phyloP scores from a whole-genome alignment of 1,140 invertebrate species.

The Rhagoletis zephyria region DNA sequence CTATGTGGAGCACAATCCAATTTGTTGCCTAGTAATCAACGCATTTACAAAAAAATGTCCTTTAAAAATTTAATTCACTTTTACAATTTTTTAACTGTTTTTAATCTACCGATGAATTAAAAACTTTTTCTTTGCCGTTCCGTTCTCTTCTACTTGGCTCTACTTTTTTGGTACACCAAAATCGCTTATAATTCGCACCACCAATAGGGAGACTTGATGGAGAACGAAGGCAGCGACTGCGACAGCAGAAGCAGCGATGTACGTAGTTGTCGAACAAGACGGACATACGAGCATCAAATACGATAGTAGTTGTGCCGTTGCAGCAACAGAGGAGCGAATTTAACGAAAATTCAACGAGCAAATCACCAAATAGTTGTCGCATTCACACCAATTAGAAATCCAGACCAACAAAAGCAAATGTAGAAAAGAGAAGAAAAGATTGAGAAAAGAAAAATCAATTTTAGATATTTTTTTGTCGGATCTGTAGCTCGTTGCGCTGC shows the following conservation, averaged over 20 bases:
- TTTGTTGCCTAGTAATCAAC: slow-evolving; percentile 17
- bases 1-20: neutral
- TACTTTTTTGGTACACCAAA: slow-evolving; percentile 73
- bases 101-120: slow-evolving; percentile 25
- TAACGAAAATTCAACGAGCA: slow-evolving; percentile 49
- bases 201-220: slow-evolving; percentile 57
- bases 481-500: slow-evolving; percentile 20
- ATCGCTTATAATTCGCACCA: slow-evolving; percentile 71
- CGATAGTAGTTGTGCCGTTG: slow-evolving; percentile 1
- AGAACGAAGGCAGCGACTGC: slow-evolving; percentile 53
- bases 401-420: slow-evolving; percentile 20
- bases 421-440: slow-evolving; percentile 50
- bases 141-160: slow-evolving; percentile 60
- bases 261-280: slow-evolving; percentile 13
- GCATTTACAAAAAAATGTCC: slow-evolving; percentile 49
- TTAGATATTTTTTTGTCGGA: slow-evolving; percentile 53
- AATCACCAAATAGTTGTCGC: slow-evolving; percentile 30
- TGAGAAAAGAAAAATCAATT: slow-evolving; percentile 55
- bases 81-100: slow-evolving; percentile 29
- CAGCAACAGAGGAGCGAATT: slow-evolving; percentile 33
- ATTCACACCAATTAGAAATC: slow-evolving; percentile 35
- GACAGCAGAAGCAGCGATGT: slow-evolving; percentile 49
- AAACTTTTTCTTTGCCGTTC: slow-evolving; percentile 49
- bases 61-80: neutral
- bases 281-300: neutral